phyloP scores from a whole-genome alignment of 2,888 invertebrate genomes.

The Ectemnius cavifrons region DNA sequence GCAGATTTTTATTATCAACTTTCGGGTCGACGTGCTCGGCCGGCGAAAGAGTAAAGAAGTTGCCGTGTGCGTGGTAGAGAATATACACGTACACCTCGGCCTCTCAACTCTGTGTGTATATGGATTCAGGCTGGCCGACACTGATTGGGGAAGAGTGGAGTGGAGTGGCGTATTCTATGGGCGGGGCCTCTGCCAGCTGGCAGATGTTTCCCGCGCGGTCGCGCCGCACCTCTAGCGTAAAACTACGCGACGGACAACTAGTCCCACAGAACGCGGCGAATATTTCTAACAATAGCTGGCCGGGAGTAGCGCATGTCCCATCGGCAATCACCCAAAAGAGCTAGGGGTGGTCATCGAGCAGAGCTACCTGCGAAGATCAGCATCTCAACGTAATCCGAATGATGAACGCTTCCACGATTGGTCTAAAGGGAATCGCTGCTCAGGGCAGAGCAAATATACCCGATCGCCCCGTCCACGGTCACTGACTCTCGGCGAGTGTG shows the following conservation, averaged over 20 bases:
- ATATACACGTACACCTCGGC: conserved; percentile 17
- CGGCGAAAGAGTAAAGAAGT: not conserved
- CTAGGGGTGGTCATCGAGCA: not conserved
- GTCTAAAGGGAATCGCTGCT: conserved; percentile 53
- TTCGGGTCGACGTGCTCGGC: not conserved
- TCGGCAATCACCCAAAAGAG: conserved; percentile 17
- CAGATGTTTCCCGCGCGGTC: conserved; percentile 80
- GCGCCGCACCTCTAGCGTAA: conserved; percentile 69
- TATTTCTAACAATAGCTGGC: conserved; percentile 47
- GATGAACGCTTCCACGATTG: conserved; percentile 55
- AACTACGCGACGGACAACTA: conserved; percentile 69
- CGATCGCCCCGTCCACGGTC: conserved; percentile 50
- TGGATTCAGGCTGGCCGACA: conserved; percentile 26
- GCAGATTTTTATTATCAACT: not conserved
- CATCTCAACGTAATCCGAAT: conserved; percentile 32
- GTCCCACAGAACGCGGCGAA: conserved; percentile 56
- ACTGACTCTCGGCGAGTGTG: conserved; percentile 37
- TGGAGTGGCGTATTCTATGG: conserved; percentile 76
- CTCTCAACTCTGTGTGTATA: conserved; percentile 23
- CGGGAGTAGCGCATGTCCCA: conserved; percentile 13
- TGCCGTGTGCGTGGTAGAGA: conserved; percentile 19
- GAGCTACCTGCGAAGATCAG: conserved; percentile 27
- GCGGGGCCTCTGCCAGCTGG: conserved; percentile 81
- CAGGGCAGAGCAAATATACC: conserved; percentile 60
- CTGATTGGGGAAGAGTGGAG: conserved; percentile 49